Percentiles rank a stretch among this genome's conserved stretches.
Evolutionary conservation across 30 jellyfish, hydroid and myxozoan species (phyloP).

Genomic region (Pelagia noctiluca): DNA sequence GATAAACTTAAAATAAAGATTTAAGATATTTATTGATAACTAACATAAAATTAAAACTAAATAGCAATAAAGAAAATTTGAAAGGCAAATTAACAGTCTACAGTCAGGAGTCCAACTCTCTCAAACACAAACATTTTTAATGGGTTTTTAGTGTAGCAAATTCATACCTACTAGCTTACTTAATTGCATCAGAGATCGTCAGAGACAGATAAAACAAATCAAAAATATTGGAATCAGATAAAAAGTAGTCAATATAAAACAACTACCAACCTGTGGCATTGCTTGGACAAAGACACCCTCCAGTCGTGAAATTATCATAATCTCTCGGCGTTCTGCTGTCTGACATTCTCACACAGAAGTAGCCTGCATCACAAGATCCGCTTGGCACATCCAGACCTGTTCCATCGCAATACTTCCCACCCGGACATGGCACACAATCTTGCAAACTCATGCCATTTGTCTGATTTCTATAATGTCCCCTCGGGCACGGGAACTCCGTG

Average conservation of each 20-base stretch:
- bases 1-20: too few species aligned
- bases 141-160: too few species aligned
- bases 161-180: too few species aligned
- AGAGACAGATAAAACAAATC: background rate
- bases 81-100: too few species aligned
- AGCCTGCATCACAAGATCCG: constrained; percentile 90
- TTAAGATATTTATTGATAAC: too few species aligned
- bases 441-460: constrained; percentile 67
- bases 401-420: constrained; percentile 84
- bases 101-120: too few species aligned
- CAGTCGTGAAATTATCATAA: constrained; percentile 76
- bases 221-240: background rate
- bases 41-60: too few species aligned
- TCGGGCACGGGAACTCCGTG: constrained; percentile 87
- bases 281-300: constrained; percentile 85
- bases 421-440: constrained; percentile 87
- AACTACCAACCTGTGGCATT: constrained; percentile 86
- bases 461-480: constrained; percentile 89
- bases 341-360: constrained; percentile 96
- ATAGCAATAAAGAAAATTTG: too few species aligned
- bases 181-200: too few species aligned
- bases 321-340: constrained; percentile 80
- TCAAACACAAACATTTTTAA: too few species aligned
- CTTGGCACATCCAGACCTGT: constrained; percentile 75
- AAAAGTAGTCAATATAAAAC: too few species aligned